Base-by-base conservation (phyloP, 2,113 vertebrate species). In the Chitala chitala region DNA sequence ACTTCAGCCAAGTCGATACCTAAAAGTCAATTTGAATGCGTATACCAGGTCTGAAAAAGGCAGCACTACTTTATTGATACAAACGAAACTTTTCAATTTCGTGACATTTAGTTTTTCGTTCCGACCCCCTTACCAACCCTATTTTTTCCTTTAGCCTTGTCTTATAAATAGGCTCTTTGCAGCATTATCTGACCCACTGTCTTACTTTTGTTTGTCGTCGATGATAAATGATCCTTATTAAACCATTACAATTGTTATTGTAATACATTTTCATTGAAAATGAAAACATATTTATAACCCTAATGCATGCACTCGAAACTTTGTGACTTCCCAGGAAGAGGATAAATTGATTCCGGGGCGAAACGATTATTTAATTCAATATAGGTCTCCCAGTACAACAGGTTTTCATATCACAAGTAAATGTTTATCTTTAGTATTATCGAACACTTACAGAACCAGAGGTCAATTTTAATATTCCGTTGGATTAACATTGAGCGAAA, bases 1-100 rank as follows among this genome's bases (percentile, higher is more conserved):
- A 58, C 72, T 33, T 50, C 58, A 63, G 72, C 72, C 72, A 73
- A 73, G 58, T 63, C 56, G 72, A 73, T 63, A 73, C 72, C 72
- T 63, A 73, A 73, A 73, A 50, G 72, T 73, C 72, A 56, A 51
- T 73, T 73, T 61, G 56, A 73, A 73, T 73, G 72, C 58, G 51
- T 73, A 73, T 73, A 73, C 44, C 58, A 50, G 46, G 58, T 63
- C 44, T 73, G 72, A 73, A 73, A 63, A 31, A 73, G 56, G 58
- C 26, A 73, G 51, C 72, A 73, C 88, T 86, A 87, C 86, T 77
- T 84, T 79, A 84, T 91, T 92, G 91, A 90, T 92, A 73, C 72
- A 77, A 76, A 55, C 48, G n/a, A 80, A 76, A 82, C 82, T 85
- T 77, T 81, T 83, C 86, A 84, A 73, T 81, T 85, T 78, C 82